Percentiles rank a stretch among this genome's conserved stretches.
phyloP scores from a whole-genome alignment of 2,113 vertebrate genomes.

The Hippocampus guttulatus region DNA sequence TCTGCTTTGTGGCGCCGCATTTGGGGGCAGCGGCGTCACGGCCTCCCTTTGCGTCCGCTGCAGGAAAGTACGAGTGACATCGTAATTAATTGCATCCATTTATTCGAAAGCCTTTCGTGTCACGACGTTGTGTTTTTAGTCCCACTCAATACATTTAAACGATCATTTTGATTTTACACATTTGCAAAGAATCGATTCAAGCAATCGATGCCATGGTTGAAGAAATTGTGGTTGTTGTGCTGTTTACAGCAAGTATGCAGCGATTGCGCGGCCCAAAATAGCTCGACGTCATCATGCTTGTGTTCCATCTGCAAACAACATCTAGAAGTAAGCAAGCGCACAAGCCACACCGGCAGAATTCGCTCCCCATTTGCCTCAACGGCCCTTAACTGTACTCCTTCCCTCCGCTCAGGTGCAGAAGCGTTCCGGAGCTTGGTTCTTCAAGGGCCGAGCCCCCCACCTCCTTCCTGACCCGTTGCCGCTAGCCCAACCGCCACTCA shows the following conservation, averaged over 20 bases:
- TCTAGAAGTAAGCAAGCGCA: constrained; percentile 80
- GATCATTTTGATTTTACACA: not conserved
- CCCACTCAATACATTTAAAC: too few relatives aligned
- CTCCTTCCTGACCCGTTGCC: constrained; percentile 87
- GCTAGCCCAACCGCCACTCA: constrained; percentile 66
- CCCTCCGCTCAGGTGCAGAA: constrained; percentile 84
- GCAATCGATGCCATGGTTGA: too few relatives aligned
- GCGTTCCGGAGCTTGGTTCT: constrained; percentile 96
- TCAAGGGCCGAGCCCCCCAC: constrained; percentile 92
- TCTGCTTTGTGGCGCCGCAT: constrained; percentile 84
- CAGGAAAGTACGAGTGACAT: constrained; percentile 79
- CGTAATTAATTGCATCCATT: too few relatives aligned
- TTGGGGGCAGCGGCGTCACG: constrained; percentile 75
- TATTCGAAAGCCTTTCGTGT: too few relatives aligned
- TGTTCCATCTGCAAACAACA: constrained; percentile 97
- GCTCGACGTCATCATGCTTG: constrained; percentile 85
- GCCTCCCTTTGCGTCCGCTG: constrained; percentile 87
- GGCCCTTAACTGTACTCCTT: not conserved
- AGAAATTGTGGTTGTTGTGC: not conserved
- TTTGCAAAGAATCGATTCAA: not conserved
- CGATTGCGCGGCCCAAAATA: constrained; percentile 86
- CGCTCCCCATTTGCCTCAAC: not conserved
- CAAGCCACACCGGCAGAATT: not conserved
- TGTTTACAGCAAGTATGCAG: constrained; percentile 83
- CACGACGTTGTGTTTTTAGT: too few relatives aligned